A percentile compares a stretch with the other conserved stretches of the same genome.
These are phyloP conservation scores for Phrynocephalus vlangalii DNA, from an alignment of 2,797 vertebrate genomes.

Conservation along the genomic window DNA sequence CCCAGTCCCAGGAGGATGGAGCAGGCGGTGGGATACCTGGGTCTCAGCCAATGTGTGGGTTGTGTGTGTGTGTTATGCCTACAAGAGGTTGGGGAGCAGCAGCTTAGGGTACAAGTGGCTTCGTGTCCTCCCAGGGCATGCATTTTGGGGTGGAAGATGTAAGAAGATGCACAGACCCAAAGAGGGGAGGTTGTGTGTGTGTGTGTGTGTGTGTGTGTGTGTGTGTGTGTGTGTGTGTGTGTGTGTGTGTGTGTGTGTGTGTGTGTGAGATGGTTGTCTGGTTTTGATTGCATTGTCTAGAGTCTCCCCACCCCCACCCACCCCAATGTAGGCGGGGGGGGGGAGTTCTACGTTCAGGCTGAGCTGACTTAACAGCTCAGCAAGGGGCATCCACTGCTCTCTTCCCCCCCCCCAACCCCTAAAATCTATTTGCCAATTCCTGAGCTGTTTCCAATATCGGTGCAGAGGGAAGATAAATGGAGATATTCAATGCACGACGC, in stretches of 20 bases:
- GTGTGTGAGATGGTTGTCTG: neutral
- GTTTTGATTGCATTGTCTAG: neutral
- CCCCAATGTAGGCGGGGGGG: neutral
- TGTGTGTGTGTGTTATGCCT: too few species aligned
- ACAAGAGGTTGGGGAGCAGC: too few species aligned
- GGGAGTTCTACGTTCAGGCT: neutral
- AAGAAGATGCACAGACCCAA: neutral
- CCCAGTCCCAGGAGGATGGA: too few species aligned
- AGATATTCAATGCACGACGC: slow-evolving; percentile 15
- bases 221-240: too few species aligned
- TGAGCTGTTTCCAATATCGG: neutral
- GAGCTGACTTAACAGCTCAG: neutral
- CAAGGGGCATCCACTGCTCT: too few species aligned
- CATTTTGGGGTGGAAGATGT: too few species aligned
- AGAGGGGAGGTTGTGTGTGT: rapidly evolving
- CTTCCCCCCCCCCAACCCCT: too few species aligned
- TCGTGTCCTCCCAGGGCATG: too few species aligned
- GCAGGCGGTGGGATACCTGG: neutral
- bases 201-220: rapidly evolving
- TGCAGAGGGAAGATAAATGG: slow-evolving; percentile 1
- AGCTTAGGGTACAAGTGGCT: neutral
- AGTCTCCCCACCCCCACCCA: neutral
- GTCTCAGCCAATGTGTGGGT: neutral
- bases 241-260: neutral
- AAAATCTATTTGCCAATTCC: neutral